These are phyloP conservation scores for Conopomorpha cramerella DNA, from an alignment of 1,140 invertebrate species.

Conservation along the genomic window DNA sequence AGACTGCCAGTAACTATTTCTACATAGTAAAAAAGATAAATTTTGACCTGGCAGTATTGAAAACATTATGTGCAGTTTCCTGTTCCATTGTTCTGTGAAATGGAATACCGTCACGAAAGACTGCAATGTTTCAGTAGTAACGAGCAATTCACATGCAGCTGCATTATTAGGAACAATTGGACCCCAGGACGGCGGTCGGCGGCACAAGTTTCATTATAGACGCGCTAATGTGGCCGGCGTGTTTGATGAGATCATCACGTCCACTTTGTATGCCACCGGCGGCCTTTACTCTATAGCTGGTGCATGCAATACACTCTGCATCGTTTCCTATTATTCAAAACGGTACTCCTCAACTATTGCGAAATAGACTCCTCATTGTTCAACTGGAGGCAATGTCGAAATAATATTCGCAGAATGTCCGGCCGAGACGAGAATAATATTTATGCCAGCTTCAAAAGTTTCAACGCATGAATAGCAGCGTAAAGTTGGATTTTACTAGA, in stretches of 20 bases:
- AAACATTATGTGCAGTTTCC: too few relatives aligned
- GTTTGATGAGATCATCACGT: constrained; percentile 51
- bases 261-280: constrained; percentile 46
- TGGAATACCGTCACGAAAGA: too few relatives aligned
- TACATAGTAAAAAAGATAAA: too few relatives aligned
- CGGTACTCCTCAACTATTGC: constrained; percentile 26
- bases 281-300: constrained; percentile 39
- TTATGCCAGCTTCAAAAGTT: too few relatives aligned
- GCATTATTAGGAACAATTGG: constrained; percentile 40
- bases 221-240: constrained; percentile 43
- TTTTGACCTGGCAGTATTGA: too few relatives aligned
- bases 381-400: too few relatives aligned
- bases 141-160: constrained; percentile 36
- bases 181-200: constrained; percentile 15
- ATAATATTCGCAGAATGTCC: too few relatives aligned
- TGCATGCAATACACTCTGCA: constrained; percentile 37
- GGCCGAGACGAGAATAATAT: too few relatives aligned
- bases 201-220: constrained; percentile 36
- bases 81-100: too few relatives aligned
- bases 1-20: too few relatives aligned
- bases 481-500: too few relatives aligned
- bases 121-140: constrained; percentile 14
- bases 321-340: constrained; percentile 50
- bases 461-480: too few relatives aligned
- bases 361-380: constrained; percentile 43